phyloP scores from a whole-genome alignment of 2,888 invertebrate species.

The Drosophila antonietae region DNA sequence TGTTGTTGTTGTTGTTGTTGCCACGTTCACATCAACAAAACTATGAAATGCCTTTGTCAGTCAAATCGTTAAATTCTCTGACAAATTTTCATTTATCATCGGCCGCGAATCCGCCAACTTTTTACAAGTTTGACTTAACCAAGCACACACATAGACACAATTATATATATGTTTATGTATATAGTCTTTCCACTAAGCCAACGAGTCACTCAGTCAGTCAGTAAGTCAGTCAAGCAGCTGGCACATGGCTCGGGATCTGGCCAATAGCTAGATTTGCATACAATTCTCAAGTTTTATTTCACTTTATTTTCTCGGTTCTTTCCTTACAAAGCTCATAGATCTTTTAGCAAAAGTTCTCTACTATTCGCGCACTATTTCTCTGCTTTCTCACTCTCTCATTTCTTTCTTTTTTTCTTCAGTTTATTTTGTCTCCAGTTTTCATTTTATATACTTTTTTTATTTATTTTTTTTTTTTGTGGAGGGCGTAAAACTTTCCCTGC shows the following conservation, averaged over 20 bases:
- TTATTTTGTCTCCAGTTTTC: slow-evolving; percentile 16
- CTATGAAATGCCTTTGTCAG: slow-evolving; percentile 78
- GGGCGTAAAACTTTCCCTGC: slow-evolving; percentile 47
- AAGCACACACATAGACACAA: slow-evolving; percentile 16
- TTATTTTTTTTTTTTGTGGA: slow-evolving; percentile 15
- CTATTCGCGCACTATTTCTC: slow-evolving; percentile 38
- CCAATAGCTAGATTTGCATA: slow-evolving; percentile 69
- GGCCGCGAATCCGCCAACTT: slow-evolving; percentile 53
- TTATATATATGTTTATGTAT: background rate
- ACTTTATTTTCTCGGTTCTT: slow-evolving; percentile 6
- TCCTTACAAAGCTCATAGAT: slow-evolving; percentile 41
- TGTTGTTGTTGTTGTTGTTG: slow-evolving; percentile 35
- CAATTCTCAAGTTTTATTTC: slow-evolving; percentile 66
- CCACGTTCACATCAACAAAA: slow-evolving; percentile 66
- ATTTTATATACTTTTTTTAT: slow-evolving; percentile 15
- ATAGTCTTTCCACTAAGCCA: slow-evolving; percentile 16
- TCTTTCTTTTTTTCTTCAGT: background rate
- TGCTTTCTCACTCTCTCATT: slow-evolving; percentile 19
- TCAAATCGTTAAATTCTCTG: slow-evolving; percentile 73
- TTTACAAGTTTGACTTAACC: slow-evolving; percentile 56
- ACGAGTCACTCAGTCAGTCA: slow-evolving; percentile 20
- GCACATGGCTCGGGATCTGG: slow-evolving; percentile 62
- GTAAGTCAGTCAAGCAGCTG: slow-evolving; percentile 50
- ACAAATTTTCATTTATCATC: slow-evolving; percentile 73
- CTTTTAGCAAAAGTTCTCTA: slow-evolving; percentile 38